These are phyloP conservation scores for Pempheris klunzingeri DNA, from an alignment of 2,797 vertebrate genomes.

Conservation along the genomic window DNA sequence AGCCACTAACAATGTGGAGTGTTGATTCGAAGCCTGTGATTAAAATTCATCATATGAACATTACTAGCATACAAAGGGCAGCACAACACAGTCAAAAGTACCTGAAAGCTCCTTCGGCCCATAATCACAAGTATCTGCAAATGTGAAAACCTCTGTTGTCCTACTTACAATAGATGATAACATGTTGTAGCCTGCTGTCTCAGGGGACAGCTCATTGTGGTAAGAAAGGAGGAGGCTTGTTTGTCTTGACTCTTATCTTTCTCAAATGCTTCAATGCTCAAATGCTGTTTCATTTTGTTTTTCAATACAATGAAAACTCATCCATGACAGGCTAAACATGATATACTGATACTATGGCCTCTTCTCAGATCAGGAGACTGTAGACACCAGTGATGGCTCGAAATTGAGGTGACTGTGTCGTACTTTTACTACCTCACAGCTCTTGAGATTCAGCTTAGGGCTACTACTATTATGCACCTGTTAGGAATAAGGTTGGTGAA, in stretches of 20 bases:
- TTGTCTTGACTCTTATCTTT: conserved; percentile 32
- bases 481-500: neutral
- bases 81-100: conserved; percentile 15
- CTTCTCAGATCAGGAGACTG: conserved; percentile 22
- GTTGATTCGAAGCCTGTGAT: conserved; percentile 51
- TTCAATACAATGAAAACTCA: conserved; percentile 18
- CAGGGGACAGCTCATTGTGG: conserved; percentile 2
- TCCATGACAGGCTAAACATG: conserved; percentile 11
- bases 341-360: conserved; percentile 8
- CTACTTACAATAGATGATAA: conserved; percentile 7
- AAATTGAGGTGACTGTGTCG: neutral
- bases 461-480: neutral
- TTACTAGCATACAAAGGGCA: conserved; percentile 15
- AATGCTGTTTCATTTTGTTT: conserved; percentile 28
- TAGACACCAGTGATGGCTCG: conserved; percentile 3
- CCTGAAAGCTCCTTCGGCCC: neutral
- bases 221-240: conserved; percentile 24
- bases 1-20: neutral
- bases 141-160: conserved; percentile 14
- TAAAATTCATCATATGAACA: conserved; percentile 25
- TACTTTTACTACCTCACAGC: conserved; percentile 4
- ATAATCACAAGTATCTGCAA: neutral
- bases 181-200: conserved; percentile 3
- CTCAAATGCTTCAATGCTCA: conserved; percentile 34
- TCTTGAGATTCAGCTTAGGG: neutral